phyloP scores from a whole-genome alignment of 2,888 invertebrate species.

The Autographa pulchrina region DNA sequence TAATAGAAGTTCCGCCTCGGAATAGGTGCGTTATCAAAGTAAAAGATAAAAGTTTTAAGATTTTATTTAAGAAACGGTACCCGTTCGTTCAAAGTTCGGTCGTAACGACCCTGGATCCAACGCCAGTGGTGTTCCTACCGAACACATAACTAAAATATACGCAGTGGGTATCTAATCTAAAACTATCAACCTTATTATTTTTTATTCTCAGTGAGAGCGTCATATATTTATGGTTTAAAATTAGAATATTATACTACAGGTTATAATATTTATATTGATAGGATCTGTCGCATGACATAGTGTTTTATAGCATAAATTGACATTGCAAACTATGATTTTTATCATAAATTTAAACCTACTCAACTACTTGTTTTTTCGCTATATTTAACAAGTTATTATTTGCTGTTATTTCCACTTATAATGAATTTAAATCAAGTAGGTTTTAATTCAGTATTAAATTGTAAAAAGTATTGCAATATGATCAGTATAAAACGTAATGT shows the following conservation, averaged over 20 bases:
- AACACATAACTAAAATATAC: slow-evolving; percentile 48
- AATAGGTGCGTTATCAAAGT: slow-evolving; percentile 78
- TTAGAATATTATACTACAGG: slow-evolving; percentile 12
- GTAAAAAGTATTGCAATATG: slow-evolving; percentile 24
- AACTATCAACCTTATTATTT: slow-evolving; percentile 27
- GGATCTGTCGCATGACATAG: slow-evolving; percentile 21
- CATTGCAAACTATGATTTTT: background rate
- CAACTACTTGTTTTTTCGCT: background rate
- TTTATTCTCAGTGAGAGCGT: slow-evolving; percentile 5
- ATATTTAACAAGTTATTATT: background rate
- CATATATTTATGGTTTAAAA: slow-evolving; percentile 17
- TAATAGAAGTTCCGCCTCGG: slow-evolving; percentile 71
- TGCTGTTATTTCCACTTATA: background rate
- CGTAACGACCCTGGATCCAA: slow-evolving; percentile 68
- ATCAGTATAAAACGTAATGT: slow-evolving; percentile 41
- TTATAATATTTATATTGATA: slow-evolving; percentile 8
- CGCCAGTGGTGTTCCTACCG: slow-evolving; percentile 51
- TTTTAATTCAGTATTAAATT: slow-evolving; percentile 12
- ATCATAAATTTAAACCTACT: background rate
- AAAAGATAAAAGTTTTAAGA: slow-evolving; percentile 84
- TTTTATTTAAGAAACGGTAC: slow-evolving; percentile 79
- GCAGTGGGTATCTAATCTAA: slow-evolving; percentile 27
- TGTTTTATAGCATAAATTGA: slow-evolving; percentile 18
- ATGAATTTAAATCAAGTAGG: slow-evolving; percentile 12
- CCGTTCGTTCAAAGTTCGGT: slow-evolving; percentile 75